These are phyloP conservation scores for Sturnira hondurensis DNA, from an alignment of 2,113 vertebrate genomes.

Conservation along the genomic window DNA sequence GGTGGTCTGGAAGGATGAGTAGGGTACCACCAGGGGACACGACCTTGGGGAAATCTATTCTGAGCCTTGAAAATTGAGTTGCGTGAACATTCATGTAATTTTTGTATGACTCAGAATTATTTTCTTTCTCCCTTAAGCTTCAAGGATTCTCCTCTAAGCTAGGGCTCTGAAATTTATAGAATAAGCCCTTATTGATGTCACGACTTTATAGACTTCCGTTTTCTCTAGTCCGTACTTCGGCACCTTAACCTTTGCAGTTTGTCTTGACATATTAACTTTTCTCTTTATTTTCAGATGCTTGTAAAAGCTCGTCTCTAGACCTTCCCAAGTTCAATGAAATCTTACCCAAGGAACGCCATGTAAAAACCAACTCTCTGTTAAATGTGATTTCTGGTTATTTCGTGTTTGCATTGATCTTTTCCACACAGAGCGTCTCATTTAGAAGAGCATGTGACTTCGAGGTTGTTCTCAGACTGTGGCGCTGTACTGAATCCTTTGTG, in stretches of 20 bases:
- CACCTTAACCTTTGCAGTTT: neutral
- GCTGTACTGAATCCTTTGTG: too few species aligned
- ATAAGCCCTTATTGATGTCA: neutral
- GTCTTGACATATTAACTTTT: neutral
- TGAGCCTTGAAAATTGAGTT: neutral
- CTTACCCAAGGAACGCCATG: neutral
- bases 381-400: neutral
- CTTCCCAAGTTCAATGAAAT: neutral
- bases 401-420: neutral
- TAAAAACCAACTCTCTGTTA: neutral
- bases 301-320: neutral
- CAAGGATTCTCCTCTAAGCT: neutral
- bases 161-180: neutral
- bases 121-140: neutral
- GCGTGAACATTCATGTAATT: neutral
- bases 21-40: neutral
- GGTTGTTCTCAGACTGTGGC: neutral
- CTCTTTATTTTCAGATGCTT: neutral
- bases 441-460: neutral
- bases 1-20: neutral
- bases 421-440: neutral
- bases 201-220: neutral
- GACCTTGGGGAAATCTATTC: neutral
- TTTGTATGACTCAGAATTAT: neutral
- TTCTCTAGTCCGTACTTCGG: neutral